Conservation (phyloP, 1,140 invertebrate species). For the Caenorhabditis remanei region DNA sequence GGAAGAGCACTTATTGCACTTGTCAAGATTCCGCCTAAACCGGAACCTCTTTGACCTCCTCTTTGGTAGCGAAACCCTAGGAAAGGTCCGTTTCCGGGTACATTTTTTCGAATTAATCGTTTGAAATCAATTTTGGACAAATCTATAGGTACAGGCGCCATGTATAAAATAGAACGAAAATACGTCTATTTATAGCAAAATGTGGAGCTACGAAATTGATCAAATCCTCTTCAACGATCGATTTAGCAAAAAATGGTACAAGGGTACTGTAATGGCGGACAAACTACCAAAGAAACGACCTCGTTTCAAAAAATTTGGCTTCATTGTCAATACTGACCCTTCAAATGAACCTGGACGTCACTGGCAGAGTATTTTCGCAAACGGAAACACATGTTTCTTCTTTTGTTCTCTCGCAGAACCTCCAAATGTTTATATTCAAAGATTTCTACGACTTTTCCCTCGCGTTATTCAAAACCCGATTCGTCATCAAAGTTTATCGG, state of each 20-base stretch:
- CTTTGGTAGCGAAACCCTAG: not conserved
- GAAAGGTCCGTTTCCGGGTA: not conserved
- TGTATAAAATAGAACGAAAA: not conserved
- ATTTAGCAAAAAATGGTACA: slow-evolving; percentile 3
- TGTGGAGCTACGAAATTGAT: not conserved
- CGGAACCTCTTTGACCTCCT: not conserved
- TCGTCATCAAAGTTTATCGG: not conserved
- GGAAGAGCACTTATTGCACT: not conserved
- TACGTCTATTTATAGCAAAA: not conserved
- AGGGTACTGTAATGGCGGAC: not conserved
- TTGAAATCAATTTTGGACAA: slow-evolving; percentile 16
- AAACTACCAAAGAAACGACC: not conserved
- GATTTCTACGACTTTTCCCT: not conserved
- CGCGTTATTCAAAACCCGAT: not conserved
- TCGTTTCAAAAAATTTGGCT: not conserved
- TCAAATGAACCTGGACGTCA: not conserved
- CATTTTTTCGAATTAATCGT: not conserved
- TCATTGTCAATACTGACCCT: not conserved
- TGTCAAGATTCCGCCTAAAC: not conserved
- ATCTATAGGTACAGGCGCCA: not conserved
- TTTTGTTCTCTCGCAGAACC: not conserved
- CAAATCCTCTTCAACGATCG: not conserved
- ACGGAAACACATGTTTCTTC: no score
- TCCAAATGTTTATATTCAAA: slow-evolving; percentile 12
- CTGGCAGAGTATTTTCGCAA: not conserved